phyloP scores from a whole-genome alignment of 2,797 vertebrate genomes.

The Discoglossus pictus region DNA sequence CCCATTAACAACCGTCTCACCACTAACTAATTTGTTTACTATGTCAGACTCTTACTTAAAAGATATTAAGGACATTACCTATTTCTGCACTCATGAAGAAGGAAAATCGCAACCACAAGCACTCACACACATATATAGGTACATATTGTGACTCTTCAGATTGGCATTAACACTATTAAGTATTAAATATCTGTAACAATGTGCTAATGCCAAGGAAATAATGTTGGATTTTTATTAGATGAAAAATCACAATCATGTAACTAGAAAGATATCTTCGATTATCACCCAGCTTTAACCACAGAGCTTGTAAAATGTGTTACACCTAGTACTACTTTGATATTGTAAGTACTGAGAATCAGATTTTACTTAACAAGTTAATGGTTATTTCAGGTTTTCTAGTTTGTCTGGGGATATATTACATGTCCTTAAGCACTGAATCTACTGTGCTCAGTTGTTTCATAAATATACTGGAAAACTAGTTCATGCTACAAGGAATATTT shows the following conservation, averaged over 20 bases:
- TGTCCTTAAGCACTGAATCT: neutral
- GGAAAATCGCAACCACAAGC: too few species aligned
- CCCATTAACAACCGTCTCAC: too few species aligned
- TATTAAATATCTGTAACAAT: neutral
- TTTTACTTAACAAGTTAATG: neutral
- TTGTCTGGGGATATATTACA: neutral
- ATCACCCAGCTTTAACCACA: neutral
- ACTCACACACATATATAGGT: too few species aligned
- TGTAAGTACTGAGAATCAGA: neutral
- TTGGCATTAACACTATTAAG: neutral
- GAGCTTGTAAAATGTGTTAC: neutral
- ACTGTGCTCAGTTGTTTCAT: neutral
- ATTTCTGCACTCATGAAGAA: too few species aligned
- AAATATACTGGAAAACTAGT: neutral
- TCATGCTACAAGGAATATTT: neutral
- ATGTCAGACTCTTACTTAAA: too few species aligned
- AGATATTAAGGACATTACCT: too few species aligned
- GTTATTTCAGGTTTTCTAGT: neutral
- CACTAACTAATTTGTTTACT: too few species aligned
- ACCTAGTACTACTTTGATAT: neutral
- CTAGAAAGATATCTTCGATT: neutral
- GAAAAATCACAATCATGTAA: neutral
- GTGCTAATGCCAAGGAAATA: slow-evolving; percentile 4
- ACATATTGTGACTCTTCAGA: too few species aligned
- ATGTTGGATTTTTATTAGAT: slow-evolving; percentile 6